Evolutionary conservation across 64 coral and sea anemone species (phyloP).

Genomic region (Orbicella faveolata): DNA sequence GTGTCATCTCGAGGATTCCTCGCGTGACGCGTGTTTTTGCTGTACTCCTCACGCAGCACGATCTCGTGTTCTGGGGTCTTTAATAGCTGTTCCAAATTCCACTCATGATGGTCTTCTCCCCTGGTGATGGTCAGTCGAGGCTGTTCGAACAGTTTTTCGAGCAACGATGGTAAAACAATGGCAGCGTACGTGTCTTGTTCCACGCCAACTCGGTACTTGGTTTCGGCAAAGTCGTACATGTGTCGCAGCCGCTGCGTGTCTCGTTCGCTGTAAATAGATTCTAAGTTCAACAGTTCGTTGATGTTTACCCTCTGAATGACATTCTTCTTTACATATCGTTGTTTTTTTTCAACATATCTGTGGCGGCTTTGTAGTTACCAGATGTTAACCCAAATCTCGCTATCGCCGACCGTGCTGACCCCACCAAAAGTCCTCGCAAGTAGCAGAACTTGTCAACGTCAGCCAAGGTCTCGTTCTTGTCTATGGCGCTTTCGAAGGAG

Average conservation of each 20-base stretch:
- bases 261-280: conserved; percentile 6
- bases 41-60: conserved; percentile 41
- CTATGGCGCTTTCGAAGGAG: conserved; percentile 23
- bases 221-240: conserved; percentile 47
- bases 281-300: conserved; percentile 13
- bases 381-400: background rate
- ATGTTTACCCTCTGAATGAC: conserved; percentile 21
- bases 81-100: conserved; percentile 5
- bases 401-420: background rate
- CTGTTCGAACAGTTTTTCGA: conserved; percentile 32
- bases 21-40: background rate
- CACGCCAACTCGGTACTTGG: conserved; percentile 51
- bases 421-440: background rate
- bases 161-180: conserved; percentile 31
- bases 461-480: background rate
- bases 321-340: background rate
- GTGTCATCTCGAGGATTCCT: background rate
- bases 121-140: conserved; percentile 33
- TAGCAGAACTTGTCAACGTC: conserved; percentile 6
- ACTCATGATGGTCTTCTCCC: too few species aligned
- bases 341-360: background rate
- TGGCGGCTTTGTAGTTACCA: background rate
- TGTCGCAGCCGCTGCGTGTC: conserved; percentile 5
- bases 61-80: background rate
- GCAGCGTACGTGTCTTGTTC: conserved; percentile 20